Base-by-base conservation (phyloP, 2,888 invertebrate species). In the Sylvicola fuscatus region DNA sequence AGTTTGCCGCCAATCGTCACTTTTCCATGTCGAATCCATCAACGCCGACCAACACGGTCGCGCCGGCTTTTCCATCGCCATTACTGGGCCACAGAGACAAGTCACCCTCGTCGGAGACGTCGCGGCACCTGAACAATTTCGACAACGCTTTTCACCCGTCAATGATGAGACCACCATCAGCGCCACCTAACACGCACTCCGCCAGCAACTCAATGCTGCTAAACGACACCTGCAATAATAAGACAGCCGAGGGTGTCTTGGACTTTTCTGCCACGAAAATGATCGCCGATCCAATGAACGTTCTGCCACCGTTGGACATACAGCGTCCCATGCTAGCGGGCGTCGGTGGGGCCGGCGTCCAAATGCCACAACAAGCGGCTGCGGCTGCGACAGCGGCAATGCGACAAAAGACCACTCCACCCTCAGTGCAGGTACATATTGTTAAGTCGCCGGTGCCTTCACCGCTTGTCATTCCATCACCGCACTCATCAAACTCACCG, bases 371-470 rank as follows among this genome's bases (percentile, higher is more conserved):
- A 10, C 27, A 27, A 27, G 27, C 27, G 27, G 11, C 27, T 10
- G n/a, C n/a, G n/a, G n/a, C n/a, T n/a, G n/a, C n/a, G 17, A 11
- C 27, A 3, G 14, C 14, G 12, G 13, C 35, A 3, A 17, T 37
- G 6, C 37, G 34, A 15, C 33, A 37, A 30, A 34, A 29, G 33
- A 21, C 16, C 39, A 3, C 39, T 11, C 31, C 43, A 15, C 41
- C 45, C 38, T 77, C 78, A 5, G 66, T 79, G 32, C 74, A 77
- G 38, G 66, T 81, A 44, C 79, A 77, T 51, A 71, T 81, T 41
- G 74, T 81, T 31, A 79, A 80, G 51, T 77, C 78, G 37, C 79
- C 79, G 3, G 75, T 76, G 0, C 72, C 75, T 33, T 73, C 77
- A 0, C 60, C 74, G 32, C 62, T 71, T 29, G 58, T 68, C 30